Base-by-base conservation (phyloP, 35 echinoderm and acorn worm genomes). In the Strongylocentrotus purpuratus region DNA sequence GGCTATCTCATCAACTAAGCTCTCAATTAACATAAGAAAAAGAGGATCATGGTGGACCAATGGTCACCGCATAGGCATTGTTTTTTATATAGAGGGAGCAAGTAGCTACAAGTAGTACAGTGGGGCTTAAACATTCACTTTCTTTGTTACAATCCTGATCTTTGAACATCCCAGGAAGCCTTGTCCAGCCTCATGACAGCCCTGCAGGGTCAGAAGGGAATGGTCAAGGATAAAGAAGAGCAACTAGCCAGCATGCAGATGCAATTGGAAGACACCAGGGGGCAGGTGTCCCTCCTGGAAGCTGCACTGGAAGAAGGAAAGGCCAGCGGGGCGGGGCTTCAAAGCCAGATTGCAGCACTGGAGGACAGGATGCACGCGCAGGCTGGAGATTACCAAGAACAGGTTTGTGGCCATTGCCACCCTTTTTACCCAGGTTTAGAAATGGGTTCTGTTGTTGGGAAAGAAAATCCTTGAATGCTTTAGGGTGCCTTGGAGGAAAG, bases 141-240 rank as follows among this genome's bases (percentile, higher is more conserved):
- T 41, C 35, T 41, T 41, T 41, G 35, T 41, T 41, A 41, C 35
- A 41, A 41, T 41, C 35, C 35, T 41, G 35, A 41, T 41, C 35
- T 78, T 15, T n/a, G 65, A 78, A 28, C 87, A 41, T 89, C 9
- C 31, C 85, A 96, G 95, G 95, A 96, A 96, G 95, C 91, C 18
- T 46, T 96, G 41, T 94, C 95, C 61, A 96, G 92, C 70, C 85
- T 96, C 7, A 94, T 96, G 91, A 15, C 65, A 31, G 85, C 90
- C 9, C 31, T 96, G 28, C 95, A 96, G 47, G 61, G 94, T 28
- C 46, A 61, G 33, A 94, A 92, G 33, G 20, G 90, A 0, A 20
- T 12, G 12, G 48, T 94, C 9, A 93, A 50, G 46, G 86, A 86
- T 7, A 85, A 48, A 8, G 95, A 96, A 31, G 92, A 93, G 46